phyloP scores from a whole-genome alignment of 2,888 invertebrate species.

The Drosophila infuscata region DNA sequence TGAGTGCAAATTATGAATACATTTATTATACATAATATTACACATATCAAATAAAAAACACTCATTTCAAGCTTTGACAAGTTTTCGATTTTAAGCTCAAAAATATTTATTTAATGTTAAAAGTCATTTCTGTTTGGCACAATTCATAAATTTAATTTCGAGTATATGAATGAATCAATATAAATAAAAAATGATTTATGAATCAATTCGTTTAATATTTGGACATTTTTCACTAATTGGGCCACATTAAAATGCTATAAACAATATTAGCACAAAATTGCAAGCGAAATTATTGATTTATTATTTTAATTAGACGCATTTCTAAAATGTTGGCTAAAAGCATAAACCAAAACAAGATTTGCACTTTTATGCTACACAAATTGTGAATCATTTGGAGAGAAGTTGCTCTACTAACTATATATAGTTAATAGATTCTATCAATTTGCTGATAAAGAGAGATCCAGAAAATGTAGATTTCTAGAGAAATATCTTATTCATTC shows the following conservation, averaged over 20 bases:
- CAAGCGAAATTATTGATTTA: neutral
- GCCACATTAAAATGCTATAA: neutral
- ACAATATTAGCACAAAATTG: neutral
- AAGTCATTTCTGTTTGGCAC: neutral
- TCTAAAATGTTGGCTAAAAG: neutral
- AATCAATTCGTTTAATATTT: neutral
- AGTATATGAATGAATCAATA: no score
- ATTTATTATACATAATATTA: neutral
- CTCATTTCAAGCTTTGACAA: neutral
- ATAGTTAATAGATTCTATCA: neutral
- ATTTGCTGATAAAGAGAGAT: neutral
- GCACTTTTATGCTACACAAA: neutral
- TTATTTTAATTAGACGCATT: neutral
- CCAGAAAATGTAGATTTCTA: neutral
- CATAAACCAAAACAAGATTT: neutral
- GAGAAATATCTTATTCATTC: neutral
- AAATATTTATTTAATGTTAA: neutral
- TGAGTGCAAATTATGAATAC: conserved; percentile 1
- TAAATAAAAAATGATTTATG: neutral
- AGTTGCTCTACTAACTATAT: neutral
- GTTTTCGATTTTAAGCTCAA: neutral
- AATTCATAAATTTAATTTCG: neutral
- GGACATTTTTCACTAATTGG: no score
- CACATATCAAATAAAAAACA: neutral
- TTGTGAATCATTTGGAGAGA: neutral